Evolutionary conservation across 1,140 invertebrate genomes (phyloP).

Genomic region (Polyergus mexicanus): DNA sequence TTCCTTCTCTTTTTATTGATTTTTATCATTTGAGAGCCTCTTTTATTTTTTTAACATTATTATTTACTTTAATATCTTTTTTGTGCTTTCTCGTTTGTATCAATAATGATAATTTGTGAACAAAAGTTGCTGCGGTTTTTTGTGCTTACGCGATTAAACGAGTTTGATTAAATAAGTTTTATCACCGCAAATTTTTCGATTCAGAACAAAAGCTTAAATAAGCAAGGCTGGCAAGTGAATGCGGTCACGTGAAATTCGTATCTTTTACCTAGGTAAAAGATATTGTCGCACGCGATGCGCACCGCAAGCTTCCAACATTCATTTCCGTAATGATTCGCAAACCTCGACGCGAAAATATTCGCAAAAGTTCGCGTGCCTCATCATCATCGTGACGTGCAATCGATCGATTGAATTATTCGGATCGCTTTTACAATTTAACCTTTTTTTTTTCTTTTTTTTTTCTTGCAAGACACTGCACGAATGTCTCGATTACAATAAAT

Average conservation of each 20-base stretch:
- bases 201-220: conserved; percentile 22
- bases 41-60: no score
- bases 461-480: background rate
- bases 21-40: no score
- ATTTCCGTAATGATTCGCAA: conserved; percentile 38
- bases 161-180: conserved; percentile 18
- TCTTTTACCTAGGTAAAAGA: conserved; percentile 30
- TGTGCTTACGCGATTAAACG: background rate
- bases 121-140: background rate
- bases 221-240: conserved; percentile 14
- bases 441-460: background rate
- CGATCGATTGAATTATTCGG: conserved; percentile 32
- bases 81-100: background rate
- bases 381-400: background rate
- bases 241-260: conserved; percentile 64
- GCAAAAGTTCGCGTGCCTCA: conserved; percentile 27
- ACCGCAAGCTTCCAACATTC: background rate
- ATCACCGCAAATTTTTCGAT: background rate
- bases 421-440: no score
- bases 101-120: background rate
- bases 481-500: conserved; percentile 1
- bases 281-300: conserved; percentile 66
- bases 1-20: no score
- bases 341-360: conserved; percentile 13
- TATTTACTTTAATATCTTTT: background rate